Conservation (phyloP, 2,797 vertebrate species). For the Falco novaeseelandiae region DNA sequence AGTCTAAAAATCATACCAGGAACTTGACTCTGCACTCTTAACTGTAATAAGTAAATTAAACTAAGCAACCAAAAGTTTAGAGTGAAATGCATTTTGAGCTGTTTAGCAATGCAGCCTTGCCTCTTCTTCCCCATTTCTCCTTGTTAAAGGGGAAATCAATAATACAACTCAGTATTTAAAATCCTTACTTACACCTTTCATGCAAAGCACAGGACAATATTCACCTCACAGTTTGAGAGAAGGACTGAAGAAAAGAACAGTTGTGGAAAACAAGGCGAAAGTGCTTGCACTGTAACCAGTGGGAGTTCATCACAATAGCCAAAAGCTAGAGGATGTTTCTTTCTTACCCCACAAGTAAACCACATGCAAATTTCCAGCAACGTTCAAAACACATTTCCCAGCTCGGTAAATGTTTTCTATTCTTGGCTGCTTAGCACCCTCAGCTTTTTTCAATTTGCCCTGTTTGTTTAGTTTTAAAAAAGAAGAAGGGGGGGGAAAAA, state of each 20-base stretch:
- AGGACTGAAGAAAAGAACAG: slow-evolving; percentile 60
- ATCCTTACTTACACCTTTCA: neutral
- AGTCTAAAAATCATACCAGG: slow-evolving; percentile 48
- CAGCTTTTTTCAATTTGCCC: slow-evolving; percentile 75
- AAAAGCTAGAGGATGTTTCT: slow-evolving; percentile 70
- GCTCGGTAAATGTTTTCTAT: slow-evolving; percentile 73
- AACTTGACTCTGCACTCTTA: neutral
- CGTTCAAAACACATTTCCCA: slow-evolving; percentile 70
- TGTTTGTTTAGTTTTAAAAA: slow-evolving; percentile 69
- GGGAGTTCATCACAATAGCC: slow-evolving; percentile 66
- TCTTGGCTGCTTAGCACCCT: slow-evolving; percentile 70
- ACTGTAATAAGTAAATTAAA: neutral
- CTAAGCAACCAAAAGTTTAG: neutral
- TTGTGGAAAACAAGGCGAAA: slow-evolving; percentile 68
- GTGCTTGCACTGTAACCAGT: slow-evolving; percentile 58
- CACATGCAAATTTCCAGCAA: slow-evolving; percentile 73
- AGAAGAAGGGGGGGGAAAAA: neutral
- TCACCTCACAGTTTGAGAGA: slow-evolving; percentile 21
- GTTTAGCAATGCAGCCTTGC: neutral
- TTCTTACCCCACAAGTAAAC: slow-evolving; percentile 65
- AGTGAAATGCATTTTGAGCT: neutral
- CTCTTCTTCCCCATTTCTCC: neutral
- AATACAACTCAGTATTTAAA: neutral
- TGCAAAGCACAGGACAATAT: slow-evolving; percentile 9
- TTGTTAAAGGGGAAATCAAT: neutral